These are phyloP conservation scores for Scaptomyza polygonia DNA, from an alignment of 2,888 invertebrate species.

Conservation along the genomic window DNA sequence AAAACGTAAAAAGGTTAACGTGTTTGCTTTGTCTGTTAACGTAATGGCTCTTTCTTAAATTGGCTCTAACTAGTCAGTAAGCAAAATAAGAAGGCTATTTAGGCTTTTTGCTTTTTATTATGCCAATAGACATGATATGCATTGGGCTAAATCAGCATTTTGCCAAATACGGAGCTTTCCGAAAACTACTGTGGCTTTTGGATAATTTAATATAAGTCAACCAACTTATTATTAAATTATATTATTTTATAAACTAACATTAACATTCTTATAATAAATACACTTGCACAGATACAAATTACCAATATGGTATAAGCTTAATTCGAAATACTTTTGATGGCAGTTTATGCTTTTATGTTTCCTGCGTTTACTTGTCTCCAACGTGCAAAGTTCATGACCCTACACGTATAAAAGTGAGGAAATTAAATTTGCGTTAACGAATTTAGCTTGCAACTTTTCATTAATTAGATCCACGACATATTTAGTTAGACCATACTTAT, in stretches of 20 bases:
- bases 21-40: neutral
- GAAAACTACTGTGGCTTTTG: neutral
- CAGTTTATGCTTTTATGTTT: neutral
- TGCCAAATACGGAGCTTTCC: neutral
- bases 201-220: too few species aligned
- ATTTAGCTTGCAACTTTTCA: too few species aligned
- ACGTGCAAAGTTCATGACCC: slow-evolving; percentile 11
- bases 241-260: too few species aligned
- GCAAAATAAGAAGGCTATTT: neutral
- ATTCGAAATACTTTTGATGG: slow-evolving; percentile 1
- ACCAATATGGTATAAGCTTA: slow-evolving; percentile 2
- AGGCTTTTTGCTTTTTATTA: neutral
- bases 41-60: neutral
- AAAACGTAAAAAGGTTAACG: too few species aligned
- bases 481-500: too few species aligned
- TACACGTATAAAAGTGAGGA: neutral
- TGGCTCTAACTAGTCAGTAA: neutral
- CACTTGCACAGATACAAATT: too few species aligned
- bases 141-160: neutral
- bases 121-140: neutral
- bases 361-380: slow-evolving; percentile 2
- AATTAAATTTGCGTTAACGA: too few species aligned
- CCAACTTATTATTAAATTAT: too few species aligned
- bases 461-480: too few species aligned
- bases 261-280: too few species aligned